Conservation (phyloP, 1,140 invertebrate species). For the Trialeurodes vaporariorum region DNA sequence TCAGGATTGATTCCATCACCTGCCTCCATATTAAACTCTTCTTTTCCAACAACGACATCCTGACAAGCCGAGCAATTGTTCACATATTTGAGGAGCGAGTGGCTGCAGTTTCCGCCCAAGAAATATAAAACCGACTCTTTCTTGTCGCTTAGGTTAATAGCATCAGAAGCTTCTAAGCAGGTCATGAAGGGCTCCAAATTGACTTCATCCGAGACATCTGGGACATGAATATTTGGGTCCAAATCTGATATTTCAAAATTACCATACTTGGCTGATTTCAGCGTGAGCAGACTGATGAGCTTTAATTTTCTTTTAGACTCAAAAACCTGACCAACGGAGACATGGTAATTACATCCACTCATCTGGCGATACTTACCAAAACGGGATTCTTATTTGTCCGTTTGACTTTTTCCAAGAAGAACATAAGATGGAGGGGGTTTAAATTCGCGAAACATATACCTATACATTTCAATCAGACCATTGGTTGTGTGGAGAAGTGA, state of each 20-base stretch:
- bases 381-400: slow-evolving; percentile 14
- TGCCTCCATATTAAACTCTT: not conserved
- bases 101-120: not conserved
- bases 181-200: not conserved
- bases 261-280: not conserved
- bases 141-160: not conserved
- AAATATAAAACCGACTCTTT: not conserved
- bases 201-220: not conserved
- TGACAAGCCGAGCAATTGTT: not conserved
- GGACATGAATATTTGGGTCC: too few relatives aligned
- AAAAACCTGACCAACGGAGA: slow-evolving; percentile 13
- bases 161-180: not conserved
- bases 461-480: not conserved
- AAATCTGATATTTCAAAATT: not conserved
- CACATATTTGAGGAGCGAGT: not conserved
- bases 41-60: not conserved
- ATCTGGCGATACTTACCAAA: slow-evolving; percentile 17
- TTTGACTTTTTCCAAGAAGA: slow-evolving; percentile 18
- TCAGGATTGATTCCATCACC: not conserved
- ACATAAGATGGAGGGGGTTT: not conserved
- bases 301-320: slow-evolving; percentile 14
- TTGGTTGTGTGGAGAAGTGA: not conserved
- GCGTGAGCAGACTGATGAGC: not conserved
- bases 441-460: not conserved
- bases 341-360: slow-evolving; percentile 16